A percentile compares a stretch with the other conserved stretches of the same genome.
These are phyloP conservation scores for Loris lydekkerianus DNA, from an alignment of 2,797 vertebrate species.

Conservation along the genomic window DNA sequence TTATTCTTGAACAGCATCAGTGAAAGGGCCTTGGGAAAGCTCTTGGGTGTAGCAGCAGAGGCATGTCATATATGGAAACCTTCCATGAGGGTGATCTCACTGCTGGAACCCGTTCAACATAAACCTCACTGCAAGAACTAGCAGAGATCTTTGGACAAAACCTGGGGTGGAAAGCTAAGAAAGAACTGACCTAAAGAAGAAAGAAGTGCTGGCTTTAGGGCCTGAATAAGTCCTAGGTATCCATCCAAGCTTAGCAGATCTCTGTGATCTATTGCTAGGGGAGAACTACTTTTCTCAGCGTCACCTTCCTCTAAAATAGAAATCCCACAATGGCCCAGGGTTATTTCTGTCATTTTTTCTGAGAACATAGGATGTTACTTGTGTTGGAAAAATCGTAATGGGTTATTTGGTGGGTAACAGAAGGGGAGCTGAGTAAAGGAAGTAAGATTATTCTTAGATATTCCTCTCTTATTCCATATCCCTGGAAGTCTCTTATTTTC, in stretches of 20 bases:
- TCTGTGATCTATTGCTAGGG: conserved; percentile 2
- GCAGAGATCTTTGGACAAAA: conserved; percentile 64
- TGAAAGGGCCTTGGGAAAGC: conserved; percentile 58
- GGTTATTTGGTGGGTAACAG: conserved; percentile 26
- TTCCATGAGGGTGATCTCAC: conserved; percentile 82
- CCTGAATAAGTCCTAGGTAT: neutral
- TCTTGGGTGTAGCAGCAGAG: neutral
- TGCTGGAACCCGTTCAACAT: conserved; percentile 71
- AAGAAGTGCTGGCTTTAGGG: neutral
- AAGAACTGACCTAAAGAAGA: conserved; percentile 61
- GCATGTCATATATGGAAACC: conserved; percentile 85
- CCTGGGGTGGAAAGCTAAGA: neutral
- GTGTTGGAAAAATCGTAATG: conserved; percentile 19
- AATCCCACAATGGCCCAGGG: neutral
- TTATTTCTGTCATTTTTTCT: conserved; percentile 50
- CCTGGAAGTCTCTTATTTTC: conserved; percentile 1
- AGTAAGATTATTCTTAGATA: conserved; percentile 53
- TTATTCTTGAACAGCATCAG: conserved; percentile 71
- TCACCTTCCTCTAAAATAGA: neutral
- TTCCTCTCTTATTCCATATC: neutral
- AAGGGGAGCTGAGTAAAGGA: conserved; percentile 37
- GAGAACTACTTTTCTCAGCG: neutral
- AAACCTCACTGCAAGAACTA: conserved; percentile 42
- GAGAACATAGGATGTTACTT: neutral
- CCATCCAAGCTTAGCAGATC: neutral